Evolutionary conservation across 2,888 invertebrate genomes (phyloP).

Genomic region (Zygaena filipendulae): DNA sequence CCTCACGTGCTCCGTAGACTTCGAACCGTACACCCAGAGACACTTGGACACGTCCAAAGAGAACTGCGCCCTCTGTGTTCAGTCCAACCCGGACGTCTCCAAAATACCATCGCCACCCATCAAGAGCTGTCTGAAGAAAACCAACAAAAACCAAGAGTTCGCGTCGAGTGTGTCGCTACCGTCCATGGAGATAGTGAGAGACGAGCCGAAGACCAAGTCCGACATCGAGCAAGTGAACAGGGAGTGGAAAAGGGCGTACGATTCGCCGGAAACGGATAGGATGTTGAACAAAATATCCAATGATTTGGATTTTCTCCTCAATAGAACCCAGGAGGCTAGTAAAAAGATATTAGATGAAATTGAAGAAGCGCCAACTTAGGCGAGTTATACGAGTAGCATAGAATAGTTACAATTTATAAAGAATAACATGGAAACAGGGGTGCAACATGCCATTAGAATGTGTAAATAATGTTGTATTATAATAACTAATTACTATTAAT

Average conservation of each 20-base stretch:
- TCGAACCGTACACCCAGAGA: slow-evolving; percentile 39
- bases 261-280: slow-evolving; percentile 60
- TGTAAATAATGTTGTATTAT: no score
- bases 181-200: slow-evolving; percentile 36
- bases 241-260: slow-evolving; percentile 47
- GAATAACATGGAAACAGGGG: slow-evolving; percentile 45
- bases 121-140: slow-evolving; percentile 57
- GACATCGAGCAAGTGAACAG: slow-evolving; percentile 47
- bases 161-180: slow-evolving; percentile 44
- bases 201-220: slow-evolving; percentile 32
- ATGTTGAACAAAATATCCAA: slow-evolving; percentile 84
- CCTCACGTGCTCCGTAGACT: slow-evolving; percentile 41
- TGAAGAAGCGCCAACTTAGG: slow-evolving; percentile 51
- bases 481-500: no score
- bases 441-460: slow-evolving; percentile 30
- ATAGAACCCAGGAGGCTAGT: slow-evolving; percentile 63
- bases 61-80: slow-evolving; percentile 47
- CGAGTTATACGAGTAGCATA: no score
- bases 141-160: slow-evolving; percentile 28
- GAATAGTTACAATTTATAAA: slow-evolving; percentile 6
- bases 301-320: slow-evolving; percentile 84
- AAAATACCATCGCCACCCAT: slow-evolving; percentile 45
- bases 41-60: slow-evolving; percentile 40
- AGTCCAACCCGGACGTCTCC: slow-evolving; percentile 51
- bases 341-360: slow-evolving; percentile 35